Evolutionary conservation across 2,113 vertebrate genomes (phyloP).

Genomic region (Oryzias celebensis): DNA sequence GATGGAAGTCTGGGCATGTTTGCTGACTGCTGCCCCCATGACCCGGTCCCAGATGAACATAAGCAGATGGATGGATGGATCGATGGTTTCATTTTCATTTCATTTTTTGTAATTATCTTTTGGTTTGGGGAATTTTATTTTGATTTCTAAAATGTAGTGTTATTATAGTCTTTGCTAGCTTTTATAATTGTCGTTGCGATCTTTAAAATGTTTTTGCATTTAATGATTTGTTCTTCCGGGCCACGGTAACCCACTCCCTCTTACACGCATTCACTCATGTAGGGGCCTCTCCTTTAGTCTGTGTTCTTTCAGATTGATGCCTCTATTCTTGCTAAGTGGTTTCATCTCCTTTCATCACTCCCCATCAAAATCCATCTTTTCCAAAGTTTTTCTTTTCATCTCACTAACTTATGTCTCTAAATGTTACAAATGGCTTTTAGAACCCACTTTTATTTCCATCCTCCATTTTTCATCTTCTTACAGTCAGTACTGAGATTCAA

Average conservation of each 20-base stretch:
- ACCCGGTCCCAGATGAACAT: too few relatives aligned
- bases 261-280: constrained; percentile 6
- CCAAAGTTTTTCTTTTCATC: constrained; percentile 48
- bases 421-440: constrained; percentile 58
- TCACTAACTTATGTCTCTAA: constrained; percentile 54
- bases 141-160: too few relatives aligned
- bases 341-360: constrained; percentile 70
- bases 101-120: too few relatives aligned
- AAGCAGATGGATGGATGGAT: too few relatives aligned
- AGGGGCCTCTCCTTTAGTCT: constrained; percentile 49
- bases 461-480: background rate
- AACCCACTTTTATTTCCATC: constrained; percentile 14
- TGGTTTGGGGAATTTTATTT: too few relatives aligned
- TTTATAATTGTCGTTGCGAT: too few relatives aligned
- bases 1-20: too few relatives aligned
- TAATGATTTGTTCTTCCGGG: too few relatives aligned
- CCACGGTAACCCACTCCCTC: background rate
- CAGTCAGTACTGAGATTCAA: constrained; percentile 45
- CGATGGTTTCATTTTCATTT: too few relatives aligned
- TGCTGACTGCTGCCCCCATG: too few relatives aligned
- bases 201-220: too few relatives aligned
- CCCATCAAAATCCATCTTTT: constrained; percentile 69
- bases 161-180: too few relatives aligned
- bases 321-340: constrained; percentile 68
- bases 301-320: constrained; percentile 65